Evolutionary conservation across 2,797 vertebrate species (phyloP).

Genomic region (Percopsis omiscomaycus): DNA sequence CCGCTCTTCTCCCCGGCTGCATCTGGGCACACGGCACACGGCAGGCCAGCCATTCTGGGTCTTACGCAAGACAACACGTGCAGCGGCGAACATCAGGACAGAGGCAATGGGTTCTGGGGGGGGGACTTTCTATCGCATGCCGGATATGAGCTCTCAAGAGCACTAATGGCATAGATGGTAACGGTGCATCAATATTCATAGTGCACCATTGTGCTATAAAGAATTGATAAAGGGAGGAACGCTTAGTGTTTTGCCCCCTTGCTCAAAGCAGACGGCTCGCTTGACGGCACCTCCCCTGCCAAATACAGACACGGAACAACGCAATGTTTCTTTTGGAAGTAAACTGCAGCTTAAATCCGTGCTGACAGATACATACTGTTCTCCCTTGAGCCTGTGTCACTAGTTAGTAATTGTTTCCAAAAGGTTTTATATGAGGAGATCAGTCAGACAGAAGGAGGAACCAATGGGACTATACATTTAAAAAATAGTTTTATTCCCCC

Average conservation of each 20-base stretch:
- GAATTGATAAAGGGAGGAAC: slow-evolving; percentile 67
- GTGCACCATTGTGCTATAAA: slow-evolving; percentile 71
- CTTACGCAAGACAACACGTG: slow-evolving; percentile 55
- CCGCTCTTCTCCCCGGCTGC: slow-evolving; percentile 21
- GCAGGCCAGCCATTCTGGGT: not conserved
- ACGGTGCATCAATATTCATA: slow-evolving; percentile 73
- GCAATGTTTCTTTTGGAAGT: not conserved
- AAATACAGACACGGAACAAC: not conserved
- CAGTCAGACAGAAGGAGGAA: too few relatives aligned
- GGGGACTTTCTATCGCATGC: slow-evolving; percentile 39
- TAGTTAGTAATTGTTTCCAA: too few relatives aligned
- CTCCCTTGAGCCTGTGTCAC: too few relatives aligned
- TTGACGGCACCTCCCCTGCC: not conserved
- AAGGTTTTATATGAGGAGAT: too few relatives aligned
- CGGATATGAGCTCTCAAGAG: slow-evolving; percentile 47
- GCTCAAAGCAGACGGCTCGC: slow-evolving; percentile 24
- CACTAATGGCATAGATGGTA: slow-evolving; percentile 60
- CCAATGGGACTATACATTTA: too few relatives aligned
- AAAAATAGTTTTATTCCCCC: too few relatives aligned
- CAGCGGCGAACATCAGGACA: slow-evolving; percentile 29
- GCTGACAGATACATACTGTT: too few relatives aligned
- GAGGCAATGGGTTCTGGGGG: slow-evolving; percentile 34
- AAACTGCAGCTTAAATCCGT: too few relatives aligned
- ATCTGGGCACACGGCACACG: slow-evolving; percentile 41
- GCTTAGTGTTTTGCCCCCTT: slow-evolving; percentile 41